phyloP scores from a whole-genome alignment of 2,888 invertebrate genomes.

The Blastobasis adustella region DNA sequence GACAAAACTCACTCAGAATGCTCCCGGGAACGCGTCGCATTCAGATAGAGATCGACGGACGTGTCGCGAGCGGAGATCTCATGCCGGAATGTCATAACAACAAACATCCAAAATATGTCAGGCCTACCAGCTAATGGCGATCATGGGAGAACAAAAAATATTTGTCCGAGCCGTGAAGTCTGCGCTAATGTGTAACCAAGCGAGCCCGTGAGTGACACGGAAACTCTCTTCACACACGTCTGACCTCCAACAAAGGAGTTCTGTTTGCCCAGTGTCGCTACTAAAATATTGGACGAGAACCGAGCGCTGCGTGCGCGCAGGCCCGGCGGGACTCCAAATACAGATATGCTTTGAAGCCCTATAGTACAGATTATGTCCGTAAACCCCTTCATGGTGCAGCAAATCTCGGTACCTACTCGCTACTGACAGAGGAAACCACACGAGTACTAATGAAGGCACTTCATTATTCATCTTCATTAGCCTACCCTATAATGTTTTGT shows the following conservation, averaged over 20 bases:
- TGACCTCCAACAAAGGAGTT: constrained; percentile 71
- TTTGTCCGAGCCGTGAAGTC: constrained; percentile 47
- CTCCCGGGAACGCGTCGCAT: constrained; percentile 1
- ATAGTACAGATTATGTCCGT: too few relatives aligned
- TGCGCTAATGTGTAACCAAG: constrained; percentile 66
- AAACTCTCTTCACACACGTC: constrained; percentile 70
- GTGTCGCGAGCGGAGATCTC: constrained; percentile 18
- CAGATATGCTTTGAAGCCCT: background rate
- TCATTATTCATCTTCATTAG: too few relatives aligned
- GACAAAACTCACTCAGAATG: constrained; percentile 12
- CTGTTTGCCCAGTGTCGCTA: constrained; percentile 67
- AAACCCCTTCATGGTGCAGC: too few relatives aligned
- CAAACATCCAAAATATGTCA: constrained; percentile 47
- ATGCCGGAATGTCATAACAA: constrained; percentile 35
- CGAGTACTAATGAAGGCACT: too few relatives aligned
- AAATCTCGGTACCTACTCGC: too few relatives aligned
- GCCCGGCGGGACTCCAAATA: constrained; percentile 4
- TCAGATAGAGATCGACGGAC: constrained; percentile 15
- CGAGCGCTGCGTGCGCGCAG: background rate
- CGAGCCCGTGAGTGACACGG: constrained; percentile 59
- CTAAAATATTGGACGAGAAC: constrained; percentile 58
- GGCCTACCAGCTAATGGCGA: constrained; percentile 49
- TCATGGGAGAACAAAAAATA: constrained; percentile 68
- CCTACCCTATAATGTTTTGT: too few relatives aligned
- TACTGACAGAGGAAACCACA: too few relatives aligned